Percentiles rank a stretch among this genome's conserved stretches.
Conservation (phyloP, 2,888 invertebrate genomes). For the Oscheius onirici region DNA sequence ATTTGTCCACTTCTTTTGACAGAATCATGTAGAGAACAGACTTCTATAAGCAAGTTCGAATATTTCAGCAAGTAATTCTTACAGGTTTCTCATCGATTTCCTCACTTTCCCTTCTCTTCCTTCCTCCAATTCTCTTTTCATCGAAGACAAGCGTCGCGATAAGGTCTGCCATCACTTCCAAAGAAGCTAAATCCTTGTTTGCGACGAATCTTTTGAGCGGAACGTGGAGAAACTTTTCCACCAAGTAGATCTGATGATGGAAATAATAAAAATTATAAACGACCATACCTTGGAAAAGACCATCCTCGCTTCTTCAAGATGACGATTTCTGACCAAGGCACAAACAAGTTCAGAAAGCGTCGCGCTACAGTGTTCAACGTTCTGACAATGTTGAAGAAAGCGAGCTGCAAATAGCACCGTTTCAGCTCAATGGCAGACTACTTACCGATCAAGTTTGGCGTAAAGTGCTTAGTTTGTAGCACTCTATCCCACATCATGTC, state of each 20-base stretch:
- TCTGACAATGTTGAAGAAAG: neutral
- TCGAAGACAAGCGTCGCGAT: neutral
- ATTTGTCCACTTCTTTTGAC: neutral
- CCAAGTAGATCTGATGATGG: conserved; percentile 1
- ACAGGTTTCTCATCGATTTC: no score
- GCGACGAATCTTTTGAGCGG: conserved; percentile 2
- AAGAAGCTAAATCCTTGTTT: neutral
- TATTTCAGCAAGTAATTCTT: no score
- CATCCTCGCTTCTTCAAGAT: neutral
- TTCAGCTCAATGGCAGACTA: neutral
- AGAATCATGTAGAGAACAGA: neutral
- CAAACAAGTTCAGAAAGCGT: neutral
- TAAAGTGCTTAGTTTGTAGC: neutral
- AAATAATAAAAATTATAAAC: no score
- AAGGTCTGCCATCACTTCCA: neutral
- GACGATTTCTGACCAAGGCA: neutral
- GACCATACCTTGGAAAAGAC: neutral
- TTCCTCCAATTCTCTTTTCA: conserved; percentile 4
- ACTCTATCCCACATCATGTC: neutral
- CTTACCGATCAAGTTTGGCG: neutral
- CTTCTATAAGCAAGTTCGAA: neutral
- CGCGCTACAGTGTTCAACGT: neutral
- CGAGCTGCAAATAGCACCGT: neutral
- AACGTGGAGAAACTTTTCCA: neutral
- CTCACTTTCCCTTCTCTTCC: neutral